Evolutionary conservation across 2,888 invertebrate genomes (phyloP).

Genomic region (Eilema sororculum): DNA sequence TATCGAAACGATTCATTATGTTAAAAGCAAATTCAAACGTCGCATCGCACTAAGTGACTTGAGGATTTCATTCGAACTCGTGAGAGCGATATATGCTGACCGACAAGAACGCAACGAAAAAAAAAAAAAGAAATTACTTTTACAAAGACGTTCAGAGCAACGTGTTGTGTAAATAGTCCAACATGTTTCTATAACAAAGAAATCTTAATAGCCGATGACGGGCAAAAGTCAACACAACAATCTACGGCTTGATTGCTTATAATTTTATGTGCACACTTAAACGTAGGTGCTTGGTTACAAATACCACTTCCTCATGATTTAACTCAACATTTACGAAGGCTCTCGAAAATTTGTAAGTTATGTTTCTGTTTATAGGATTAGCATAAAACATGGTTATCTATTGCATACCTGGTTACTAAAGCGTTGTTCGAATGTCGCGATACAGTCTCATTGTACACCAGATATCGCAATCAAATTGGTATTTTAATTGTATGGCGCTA

Average conservation of each 20-base stretch:
- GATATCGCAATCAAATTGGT: slow-evolving; percentile 61
- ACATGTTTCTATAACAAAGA: slow-evolving; percentile 87
- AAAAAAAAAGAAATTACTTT: slow-evolving; percentile 80
- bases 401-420: slow-evolving; percentile 83
- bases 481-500: slow-evolving; percentile 66
- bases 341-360: slow-evolving; percentile 82
- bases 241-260: slow-evolving; percentile 83
- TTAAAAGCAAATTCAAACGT: slow-evolving; percentile 83
- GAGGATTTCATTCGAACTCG: slow-evolving; percentile 82
- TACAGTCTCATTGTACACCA: slow-evolving; percentile 69
- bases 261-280: slow-evolving; percentile 71
- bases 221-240: slow-evolving; percentile 84
- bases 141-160: slow-evolving; percentile 78
- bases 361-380: slow-evolving; percentile 80
- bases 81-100: slow-evolving; percentile 80
- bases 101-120: slow-evolving; percentile 70
- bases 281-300: slow-evolving; percentile 64
- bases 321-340: slow-evolving; percentile 62
- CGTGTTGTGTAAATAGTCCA: slow-evolving; percentile 87
- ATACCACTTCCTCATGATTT: slow-evolving; percentile 65
- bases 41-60: slow-evolving; percentile 80
- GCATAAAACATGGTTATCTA: slow-evolving; percentile 85
- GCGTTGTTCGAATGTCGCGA: slow-evolving; percentile 77
- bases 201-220: slow-evolving; percentile 87
- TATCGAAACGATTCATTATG: slow-evolving; percentile 79